phyloP scores from a whole-genome alignment of 2,797 vertebrate genomes.

The Gymnopithys bicolor region DNA sequence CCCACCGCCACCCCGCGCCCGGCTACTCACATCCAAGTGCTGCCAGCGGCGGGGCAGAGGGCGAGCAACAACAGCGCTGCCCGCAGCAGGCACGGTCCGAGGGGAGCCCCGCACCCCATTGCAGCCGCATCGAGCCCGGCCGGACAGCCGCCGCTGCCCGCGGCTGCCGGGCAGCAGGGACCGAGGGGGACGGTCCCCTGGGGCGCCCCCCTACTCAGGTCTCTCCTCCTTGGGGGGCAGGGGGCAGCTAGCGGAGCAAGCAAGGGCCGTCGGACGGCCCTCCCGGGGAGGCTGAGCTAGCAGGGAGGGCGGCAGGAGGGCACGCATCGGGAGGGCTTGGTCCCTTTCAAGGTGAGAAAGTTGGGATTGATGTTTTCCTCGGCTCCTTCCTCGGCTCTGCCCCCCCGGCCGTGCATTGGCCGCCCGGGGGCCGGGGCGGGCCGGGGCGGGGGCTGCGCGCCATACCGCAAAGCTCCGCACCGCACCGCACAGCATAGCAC shows the following conservation, averaged over 20 bases:
- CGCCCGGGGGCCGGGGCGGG: constrained; percentile 4
- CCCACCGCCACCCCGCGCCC: not conserved
- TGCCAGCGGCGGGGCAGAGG: constrained; percentile 80
- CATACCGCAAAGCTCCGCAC: not conserved
- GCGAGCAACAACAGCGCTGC: constrained; percentile 79
- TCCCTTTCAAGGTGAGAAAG: constrained; percentile 26
- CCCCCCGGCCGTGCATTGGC: constrained; percentile 8
- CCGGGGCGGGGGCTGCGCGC: not conserved
- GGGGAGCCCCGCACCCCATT: constrained; percentile 81
- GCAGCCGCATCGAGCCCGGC: constrained; percentile 76
- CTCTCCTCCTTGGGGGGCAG: not conserved
- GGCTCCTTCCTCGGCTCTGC: not conserved
- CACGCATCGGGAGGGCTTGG: not conserved
- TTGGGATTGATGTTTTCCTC: not conserved
- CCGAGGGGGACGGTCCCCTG: not conserved
- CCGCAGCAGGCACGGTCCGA: constrained; percentile 78
- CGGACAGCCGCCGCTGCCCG: not conserved
- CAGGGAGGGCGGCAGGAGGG: not conserved
- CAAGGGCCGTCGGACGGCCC: not conserved
- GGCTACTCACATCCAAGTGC: constrained; percentile 91
- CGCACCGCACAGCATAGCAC: not conserved
- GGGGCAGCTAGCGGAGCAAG: not conserved
- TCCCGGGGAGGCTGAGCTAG: not conserved
- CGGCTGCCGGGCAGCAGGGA: not conserved
- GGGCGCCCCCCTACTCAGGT: not conserved